phyloP scores from a whole-genome alignment of 2,113 vertebrate species.

The Brachyhypopomus gauderio region DNA sequence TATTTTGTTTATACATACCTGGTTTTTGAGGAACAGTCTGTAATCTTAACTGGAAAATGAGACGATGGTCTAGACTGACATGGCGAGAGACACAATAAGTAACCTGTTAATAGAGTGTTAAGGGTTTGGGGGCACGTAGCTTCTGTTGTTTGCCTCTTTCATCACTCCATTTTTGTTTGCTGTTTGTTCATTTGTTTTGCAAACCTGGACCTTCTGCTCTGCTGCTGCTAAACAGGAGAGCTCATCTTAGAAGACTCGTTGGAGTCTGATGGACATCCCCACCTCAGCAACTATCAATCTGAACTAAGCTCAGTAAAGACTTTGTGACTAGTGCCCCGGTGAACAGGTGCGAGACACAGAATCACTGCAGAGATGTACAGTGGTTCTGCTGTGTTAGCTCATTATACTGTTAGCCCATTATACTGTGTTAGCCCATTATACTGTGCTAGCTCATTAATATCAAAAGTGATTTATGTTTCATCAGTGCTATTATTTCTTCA shows the following conservation, averaged over 20 bases:
- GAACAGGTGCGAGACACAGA: no score
- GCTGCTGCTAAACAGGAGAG: conserved; percentile 69
- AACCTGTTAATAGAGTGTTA: conserved; percentile 76
- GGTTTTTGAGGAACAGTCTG: conserved; percentile 3
- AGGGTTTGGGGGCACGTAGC: conserved; percentile 73
- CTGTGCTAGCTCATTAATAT: neutral
- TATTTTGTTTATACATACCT: conserved; percentile 27
- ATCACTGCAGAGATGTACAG: no score
- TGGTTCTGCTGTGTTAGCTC: no score
- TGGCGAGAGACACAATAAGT: conserved; percentile 53
- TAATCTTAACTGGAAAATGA: conserved; percentile 55
- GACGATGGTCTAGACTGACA: conserved; percentile 15
- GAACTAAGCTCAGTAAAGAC: conserved; percentile 4
- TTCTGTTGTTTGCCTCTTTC: conserved; percentile 78
- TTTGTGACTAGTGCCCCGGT: neutral
- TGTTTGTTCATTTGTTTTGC: conserved; percentile 80
- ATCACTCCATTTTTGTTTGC: conserved; percentile 73
- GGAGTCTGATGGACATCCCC: conserved; percentile 15
- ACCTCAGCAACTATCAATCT: neutral
- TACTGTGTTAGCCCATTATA: no score
- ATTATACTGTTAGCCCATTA: no score
- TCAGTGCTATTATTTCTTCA: neutral
- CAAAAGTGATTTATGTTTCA: neutral
- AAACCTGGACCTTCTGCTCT: conserved; percentile 77
- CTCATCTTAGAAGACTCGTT: conserved; percentile 51